Evolutionary conservation across 2,113 vertebrate genomes (phyloP).

Genomic region (Stigmatopora argus): DNA sequence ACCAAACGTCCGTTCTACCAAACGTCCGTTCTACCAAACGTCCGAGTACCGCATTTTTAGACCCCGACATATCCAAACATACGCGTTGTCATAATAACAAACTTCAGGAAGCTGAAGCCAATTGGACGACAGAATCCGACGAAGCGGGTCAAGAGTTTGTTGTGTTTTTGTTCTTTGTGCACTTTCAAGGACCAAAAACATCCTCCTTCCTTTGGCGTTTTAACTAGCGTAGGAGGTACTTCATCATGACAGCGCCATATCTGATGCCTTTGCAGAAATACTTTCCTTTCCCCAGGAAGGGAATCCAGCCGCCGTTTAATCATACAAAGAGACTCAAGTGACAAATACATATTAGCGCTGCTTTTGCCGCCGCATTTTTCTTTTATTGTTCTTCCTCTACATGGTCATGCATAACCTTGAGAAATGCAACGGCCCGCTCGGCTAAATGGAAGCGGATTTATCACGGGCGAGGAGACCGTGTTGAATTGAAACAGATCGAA

Average conservation of each 20-base stretch:
- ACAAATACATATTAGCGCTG: constrained; percentile 69
- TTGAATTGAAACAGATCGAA: constrained; percentile 63
- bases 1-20: too few species aligned
- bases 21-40: too few species aligned
- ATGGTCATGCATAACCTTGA: constrained; percentile 67
- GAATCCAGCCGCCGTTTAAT: constrained; percentile 68
- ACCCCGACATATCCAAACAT: too few species aligned
- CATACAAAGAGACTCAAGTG: constrained; percentile 61
- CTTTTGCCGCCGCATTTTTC: constrained; percentile 52
- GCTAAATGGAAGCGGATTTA: constrained; percentile 65
- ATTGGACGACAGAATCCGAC: constrained; percentile 13
- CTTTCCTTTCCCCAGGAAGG: constrained; percentile 61
- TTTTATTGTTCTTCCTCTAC: constrained; percentile 63
- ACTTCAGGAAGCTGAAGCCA: constrained; percentile 13
- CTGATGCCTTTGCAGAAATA: constrained; percentile 75
- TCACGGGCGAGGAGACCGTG: constrained; percentile 56
- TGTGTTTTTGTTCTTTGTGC: constrained; percentile 50
- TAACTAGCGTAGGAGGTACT: constrained; percentile 54
- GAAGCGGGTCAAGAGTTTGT: constrained; percentile 48
- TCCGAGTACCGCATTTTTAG: not conserved
- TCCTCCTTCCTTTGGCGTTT: constrained; percentile 55
- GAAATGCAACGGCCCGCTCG: constrained; percentile 54
- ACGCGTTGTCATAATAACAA: too few species aligned
- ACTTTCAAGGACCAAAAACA: constrained; percentile 67
- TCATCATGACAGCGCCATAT: constrained; percentile 69